Evolutionary conservation across 2,113 vertebrate genomes (phyloP).

Genomic region (Dicrurus megarhynchus): DNA sequence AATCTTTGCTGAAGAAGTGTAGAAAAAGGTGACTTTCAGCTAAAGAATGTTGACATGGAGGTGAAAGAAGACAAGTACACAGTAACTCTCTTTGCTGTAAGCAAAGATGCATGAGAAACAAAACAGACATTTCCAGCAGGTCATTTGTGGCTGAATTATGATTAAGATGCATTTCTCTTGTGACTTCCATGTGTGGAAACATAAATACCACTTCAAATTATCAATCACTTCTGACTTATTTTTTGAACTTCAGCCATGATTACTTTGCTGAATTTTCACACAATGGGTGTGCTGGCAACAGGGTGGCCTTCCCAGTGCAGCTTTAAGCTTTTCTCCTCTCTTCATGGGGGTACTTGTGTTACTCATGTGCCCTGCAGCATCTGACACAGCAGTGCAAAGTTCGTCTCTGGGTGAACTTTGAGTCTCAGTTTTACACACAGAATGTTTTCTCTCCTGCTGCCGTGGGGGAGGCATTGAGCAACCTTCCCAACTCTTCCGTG

Average conservation of each 20-base stretch:
- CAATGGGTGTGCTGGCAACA: background rate
- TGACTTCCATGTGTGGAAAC: background rate
- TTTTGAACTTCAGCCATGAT: background rate
- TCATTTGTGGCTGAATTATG: background rate
- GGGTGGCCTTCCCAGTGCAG: background rate
- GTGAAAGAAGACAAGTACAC: background rate
- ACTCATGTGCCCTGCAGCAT: background rate
- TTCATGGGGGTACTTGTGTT: background rate
- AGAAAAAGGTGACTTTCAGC: background rate
- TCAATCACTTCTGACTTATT: background rate
- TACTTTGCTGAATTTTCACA: background rate
- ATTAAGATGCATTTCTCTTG: background rate
- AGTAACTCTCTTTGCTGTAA: background rate
- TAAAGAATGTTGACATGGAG: background rate
- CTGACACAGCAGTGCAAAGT: conserved; percentile 6
- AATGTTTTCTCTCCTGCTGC: background rate
- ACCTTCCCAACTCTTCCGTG: background rate
- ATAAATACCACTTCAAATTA: background rate
- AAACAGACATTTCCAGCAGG: background rate
- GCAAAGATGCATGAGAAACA: background rate
- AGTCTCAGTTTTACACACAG: background rate
- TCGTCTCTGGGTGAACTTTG: background rate
- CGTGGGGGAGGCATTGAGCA: background rate
- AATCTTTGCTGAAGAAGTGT: background rate
- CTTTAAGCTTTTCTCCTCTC: background rate